Evolutionary conservation across 2,797 vertebrate species (phyloP), one percentile per base, ranked within the genome.

Genomic region (Bryconaethiops microstoma): DNA sequence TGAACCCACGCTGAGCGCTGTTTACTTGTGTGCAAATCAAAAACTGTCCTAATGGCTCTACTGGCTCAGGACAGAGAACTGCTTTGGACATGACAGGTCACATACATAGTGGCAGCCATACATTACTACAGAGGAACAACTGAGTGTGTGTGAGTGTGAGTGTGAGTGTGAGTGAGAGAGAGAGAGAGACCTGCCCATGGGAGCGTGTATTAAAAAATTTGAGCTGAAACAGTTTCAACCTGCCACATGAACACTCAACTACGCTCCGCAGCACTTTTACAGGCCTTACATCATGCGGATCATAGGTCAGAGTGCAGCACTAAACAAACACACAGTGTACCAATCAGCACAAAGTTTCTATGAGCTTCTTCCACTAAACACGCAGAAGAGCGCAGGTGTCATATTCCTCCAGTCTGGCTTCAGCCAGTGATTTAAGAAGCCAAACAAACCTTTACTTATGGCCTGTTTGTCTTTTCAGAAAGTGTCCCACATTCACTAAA

Each of bases 261-360:
- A 13, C 6, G 19, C 45, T 21, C 35, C 0, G 35, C 29, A 39
- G 52, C 4, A 6, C 13, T 40, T 67, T 57, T 76, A 76, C 60
- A 79, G 39, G 21, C 62, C 55, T 63, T 79, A 76, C 45, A 62
- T 85, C 67, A 76, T 39, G 39, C 45, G 42, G 85, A 71, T 80
- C 82, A 79, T 29, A 86, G 82, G 82, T 80, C 50, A 57, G 7
- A 14, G 59, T 48, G 19, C 7, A 71, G 67, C 7, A 72, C 69
- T 70, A 82, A 81, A 77, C 79, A 81, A 77, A 64, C 77, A 80
- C 64, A 4, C 7, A 5, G 4, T n/a, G 45, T n/a, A 77, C 77
- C 79, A 74, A 84, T 48, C 5, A 25, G 64, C 40, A 39, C 60
- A 79, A 84, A 80, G 82, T 80, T 74, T 13, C 25, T 65, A 48